Percentiles rank a stretch among this genome's conserved stretches.
Conservation (phyloP, 2,113 vertebrate genomes). For the Vanacampus margaritifer region DNA sequence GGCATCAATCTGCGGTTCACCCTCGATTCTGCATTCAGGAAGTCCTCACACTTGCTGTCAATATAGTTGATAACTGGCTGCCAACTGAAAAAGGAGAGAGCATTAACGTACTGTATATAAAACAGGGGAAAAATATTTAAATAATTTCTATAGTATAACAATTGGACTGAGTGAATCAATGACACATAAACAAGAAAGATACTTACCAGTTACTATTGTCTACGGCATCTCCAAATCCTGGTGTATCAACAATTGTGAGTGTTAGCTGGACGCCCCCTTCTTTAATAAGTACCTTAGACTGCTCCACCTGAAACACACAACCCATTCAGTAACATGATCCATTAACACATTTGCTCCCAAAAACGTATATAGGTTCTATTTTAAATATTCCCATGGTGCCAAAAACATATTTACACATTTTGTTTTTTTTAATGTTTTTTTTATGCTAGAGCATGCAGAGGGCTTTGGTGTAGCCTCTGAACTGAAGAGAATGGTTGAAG, state of each 20-base stretch:
- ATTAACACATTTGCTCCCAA: no score
- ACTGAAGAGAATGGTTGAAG: no score
- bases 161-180: background rate
- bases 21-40: constrained; percentile 73
- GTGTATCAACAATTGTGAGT: constrained; percentile 78
- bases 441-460: no score
- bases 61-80: constrained; percentile 75
- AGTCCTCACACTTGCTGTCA: constrained; percentile 76
- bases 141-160: background rate
- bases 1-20: constrained; percentile 74
- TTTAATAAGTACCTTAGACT: constrained; percentile 78
- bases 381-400: no score
- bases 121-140: background rate
- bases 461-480: no score
- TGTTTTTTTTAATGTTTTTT: no score
- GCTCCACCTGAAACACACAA: constrained; percentile 70
- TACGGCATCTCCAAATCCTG: constrained; percentile 77
- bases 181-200: background rate
- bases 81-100: constrained; percentile 57
- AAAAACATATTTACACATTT: no score
- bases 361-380: no score
- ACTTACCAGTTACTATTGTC: constrained; percentile 81
- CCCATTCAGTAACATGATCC: background rate
- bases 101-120: background rate
- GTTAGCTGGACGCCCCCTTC: constrained; percentile 80